Evolutionary conservation across 2,113 vertebrate species (phyloP).

Genomic region (Heptranchias perlo): DNA sequence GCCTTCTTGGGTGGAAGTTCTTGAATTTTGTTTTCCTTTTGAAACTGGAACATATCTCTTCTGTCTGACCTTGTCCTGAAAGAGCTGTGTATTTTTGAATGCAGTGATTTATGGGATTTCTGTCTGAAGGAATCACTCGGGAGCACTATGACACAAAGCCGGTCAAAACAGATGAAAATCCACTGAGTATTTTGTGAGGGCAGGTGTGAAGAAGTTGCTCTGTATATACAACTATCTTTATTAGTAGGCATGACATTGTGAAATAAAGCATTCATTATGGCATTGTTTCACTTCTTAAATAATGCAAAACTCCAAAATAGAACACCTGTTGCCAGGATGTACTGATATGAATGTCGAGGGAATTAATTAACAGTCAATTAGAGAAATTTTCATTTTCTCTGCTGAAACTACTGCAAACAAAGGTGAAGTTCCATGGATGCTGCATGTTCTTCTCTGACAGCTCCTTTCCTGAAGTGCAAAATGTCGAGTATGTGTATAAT

Average conservation of each 20-base stretch:
- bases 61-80: conserved; percentile 33
- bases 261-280: conserved; percentile 57
- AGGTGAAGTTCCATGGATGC: conserved; percentile 9
- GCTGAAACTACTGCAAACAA: conserved; percentile 11
- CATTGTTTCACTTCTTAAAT: conserved; percentile 63
- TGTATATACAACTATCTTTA: conserved; percentile 48
- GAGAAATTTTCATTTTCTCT: conserved; percentile 66
- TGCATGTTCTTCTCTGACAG: conserved; percentile 5
- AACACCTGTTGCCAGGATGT: conserved; percentile 73
- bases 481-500: conserved; percentile 27
- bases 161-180: conserved; percentile 27
- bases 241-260: conserved; percentile 49
- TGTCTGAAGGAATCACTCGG: conserved; percentile 40
- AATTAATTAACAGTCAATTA: conserved; percentile 93
- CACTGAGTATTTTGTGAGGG: conserved; percentile 39
- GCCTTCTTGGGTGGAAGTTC: conserved; percentile 32
- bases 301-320: conserved; percentile 69
- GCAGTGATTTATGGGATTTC: conserved; percentile 45
- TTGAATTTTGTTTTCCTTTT: conserved; percentile 36
- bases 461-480: conserved; percentile 17
- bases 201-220: conserved; percentile 43
- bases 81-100: conserved; percentile 46
- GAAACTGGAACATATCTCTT: conserved; percentile 36
- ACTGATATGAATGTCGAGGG: conserved; percentile 83
- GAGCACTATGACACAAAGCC: conserved; percentile 16